phyloP scores from a whole-genome alignment of 2,113 vertebrate species.

The Sturnira hondurensis region DNA sequence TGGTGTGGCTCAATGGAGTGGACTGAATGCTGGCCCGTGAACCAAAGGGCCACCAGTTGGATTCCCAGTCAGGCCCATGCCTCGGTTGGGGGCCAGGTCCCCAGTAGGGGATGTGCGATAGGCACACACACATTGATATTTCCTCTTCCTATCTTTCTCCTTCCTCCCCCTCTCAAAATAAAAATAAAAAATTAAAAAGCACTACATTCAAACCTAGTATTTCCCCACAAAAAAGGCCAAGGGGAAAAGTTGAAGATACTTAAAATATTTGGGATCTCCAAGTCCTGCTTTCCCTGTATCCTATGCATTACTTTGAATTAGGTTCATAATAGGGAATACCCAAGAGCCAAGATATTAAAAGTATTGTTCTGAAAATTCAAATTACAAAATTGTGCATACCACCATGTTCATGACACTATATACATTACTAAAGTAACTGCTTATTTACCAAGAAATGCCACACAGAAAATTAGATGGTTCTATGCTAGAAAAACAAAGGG shows the following conservation, averaged over 20 bases:
- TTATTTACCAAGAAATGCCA: slow-evolving; percentile 33
- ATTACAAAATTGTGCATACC: not conserved
- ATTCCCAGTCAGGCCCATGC: no score
- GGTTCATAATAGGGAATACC: not conserved
- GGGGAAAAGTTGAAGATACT: not conserved
- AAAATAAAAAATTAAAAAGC: not conserved
- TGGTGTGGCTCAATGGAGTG: no score
- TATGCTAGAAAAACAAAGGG: slow-evolving; percentile 22
- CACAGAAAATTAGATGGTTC: slow-evolving; percentile 15
- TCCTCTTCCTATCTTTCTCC: no score
- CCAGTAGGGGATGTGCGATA: no score
- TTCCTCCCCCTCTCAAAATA: no score
- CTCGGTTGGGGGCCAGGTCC: no score
- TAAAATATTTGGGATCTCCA: not conserved
- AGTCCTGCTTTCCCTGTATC: not conserved
- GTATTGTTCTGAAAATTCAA: slow-evolving; percentile 26
- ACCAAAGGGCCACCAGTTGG: no score
- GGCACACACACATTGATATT: no score
- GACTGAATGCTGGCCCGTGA: no score
- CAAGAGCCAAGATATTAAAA: not conserved
- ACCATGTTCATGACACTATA: not conserved
- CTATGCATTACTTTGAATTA: not conserved
- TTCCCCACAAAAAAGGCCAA: not conserved
- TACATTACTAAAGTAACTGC: not conserved
- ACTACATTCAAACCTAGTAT: not conserved